A percentile compares a stretch with the other conserved stretches of the same genome.
These are phyloP conservation scores for Meleagris gallopavo DNA, from an alignment of 2,113 vertebrate species.

Conservation along the genomic window DNA sequence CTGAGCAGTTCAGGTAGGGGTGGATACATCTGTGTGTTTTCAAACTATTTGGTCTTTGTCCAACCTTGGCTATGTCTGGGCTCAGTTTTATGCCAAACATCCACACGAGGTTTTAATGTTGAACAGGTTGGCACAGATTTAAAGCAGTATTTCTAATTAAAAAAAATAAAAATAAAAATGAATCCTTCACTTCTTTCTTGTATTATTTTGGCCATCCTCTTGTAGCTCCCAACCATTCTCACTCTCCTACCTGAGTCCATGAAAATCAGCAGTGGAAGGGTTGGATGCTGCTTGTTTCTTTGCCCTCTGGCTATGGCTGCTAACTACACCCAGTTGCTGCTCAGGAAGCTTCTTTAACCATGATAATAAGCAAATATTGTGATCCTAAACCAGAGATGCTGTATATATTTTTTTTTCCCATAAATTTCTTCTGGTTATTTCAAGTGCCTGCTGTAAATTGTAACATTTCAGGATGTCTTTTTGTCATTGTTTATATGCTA, in stretches of 20 bases:
- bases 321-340: background rate
- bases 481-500: background rate
- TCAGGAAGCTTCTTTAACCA: background rate
- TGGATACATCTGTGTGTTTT: background rate
- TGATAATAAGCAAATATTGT: background rate
- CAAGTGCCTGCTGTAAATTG: background rate
- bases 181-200: background rate
- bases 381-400: rapidly evolving
- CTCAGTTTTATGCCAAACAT: background rate
- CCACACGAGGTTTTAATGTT: background rate
- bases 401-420: background rate
- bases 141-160: background rate
- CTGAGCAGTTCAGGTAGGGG: background rate
- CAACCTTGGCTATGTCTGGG: rapidly evolving
- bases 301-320: background rate
- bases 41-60: background rate
- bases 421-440: background rate
- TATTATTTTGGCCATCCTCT: background rate
- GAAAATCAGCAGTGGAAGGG: background rate
- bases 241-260: background rate
- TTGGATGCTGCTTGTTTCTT: background rate
- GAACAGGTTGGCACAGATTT: background rate
- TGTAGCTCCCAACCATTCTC: background rate
- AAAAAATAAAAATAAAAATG: background rate
- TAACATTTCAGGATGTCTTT: background rate